Percentiles rank a stretch among this genome's conserved stretches.
Evolutionary conservation across 1,140 invertebrate genomes (phyloP).

Genomic region (Scaptomyza hsui): DNA sequence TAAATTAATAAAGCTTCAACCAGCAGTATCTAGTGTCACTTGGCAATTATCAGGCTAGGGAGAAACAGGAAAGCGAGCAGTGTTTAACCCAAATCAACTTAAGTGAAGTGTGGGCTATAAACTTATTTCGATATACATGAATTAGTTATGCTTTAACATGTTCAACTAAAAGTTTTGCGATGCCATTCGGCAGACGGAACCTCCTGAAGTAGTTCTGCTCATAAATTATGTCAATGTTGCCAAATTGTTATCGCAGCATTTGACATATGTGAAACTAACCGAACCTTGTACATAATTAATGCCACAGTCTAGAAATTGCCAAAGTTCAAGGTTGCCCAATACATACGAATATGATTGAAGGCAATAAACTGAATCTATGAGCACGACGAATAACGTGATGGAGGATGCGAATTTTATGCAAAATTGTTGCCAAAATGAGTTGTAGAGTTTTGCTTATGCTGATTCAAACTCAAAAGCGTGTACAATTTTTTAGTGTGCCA

Average conservation of each 20-base stretch:
- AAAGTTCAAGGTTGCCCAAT: constrained; percentile 45
- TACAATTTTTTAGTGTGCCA: constrained; percentile 28
- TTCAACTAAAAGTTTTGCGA: constrained; percentile 36
- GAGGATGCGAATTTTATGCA: constrained; percentile 10
- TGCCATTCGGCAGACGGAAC: constrained; percentile 5
- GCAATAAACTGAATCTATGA: constrained; percentile 6
- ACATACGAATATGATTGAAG: background rate
- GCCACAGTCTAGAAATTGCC: constrained; percentile 9
- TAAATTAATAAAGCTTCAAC: background rate
- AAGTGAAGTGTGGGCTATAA: constrained; percentile 4
- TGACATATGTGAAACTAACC: constrained; percentile 52
- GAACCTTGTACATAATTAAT: constrained; percentile 49
- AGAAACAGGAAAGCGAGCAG: background rate
- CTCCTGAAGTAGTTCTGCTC: constrained; percentile 5
- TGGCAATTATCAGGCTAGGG: constrained; percentile 12
- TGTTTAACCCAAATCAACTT: constrained; percentile 39
- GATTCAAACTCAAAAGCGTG: constrained; percentile 27
- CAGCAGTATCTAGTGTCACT: constrained; percentile 8
- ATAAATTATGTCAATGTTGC: constrained; percentile 47
- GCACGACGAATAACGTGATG: background rate
- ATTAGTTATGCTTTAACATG: constrained; percentile 34
- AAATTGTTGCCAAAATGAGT: constrained; percentile 18
- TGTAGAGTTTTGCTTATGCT: constrained; percentile 31
- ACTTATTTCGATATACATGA: constrained; percentile 40
- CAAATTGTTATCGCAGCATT: constrained; percentile 53